Conservation (phyloP, 2,888 invertebrate species). For the Drosophila austrosaltans region DNA sequence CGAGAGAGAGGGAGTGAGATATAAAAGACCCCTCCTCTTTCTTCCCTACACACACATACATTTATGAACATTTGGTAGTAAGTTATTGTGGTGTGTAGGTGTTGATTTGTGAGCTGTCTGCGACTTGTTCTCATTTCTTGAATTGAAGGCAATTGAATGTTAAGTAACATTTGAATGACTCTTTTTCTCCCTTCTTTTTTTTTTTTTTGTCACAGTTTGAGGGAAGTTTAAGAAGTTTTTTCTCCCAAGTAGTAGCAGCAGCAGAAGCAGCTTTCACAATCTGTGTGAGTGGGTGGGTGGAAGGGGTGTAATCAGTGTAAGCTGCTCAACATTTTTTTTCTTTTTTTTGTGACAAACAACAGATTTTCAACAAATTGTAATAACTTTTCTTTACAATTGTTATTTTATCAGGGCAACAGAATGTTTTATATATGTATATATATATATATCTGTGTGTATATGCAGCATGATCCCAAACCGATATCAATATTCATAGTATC, state of each 20-base stretch:
- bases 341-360: background rate
- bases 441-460: background rate
- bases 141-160: slow-evolving; percentile 72
- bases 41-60: background rate
- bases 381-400: background rate
- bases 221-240: slow-evolving; percentile 1
- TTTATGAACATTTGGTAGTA: background rate
- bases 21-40: slow-evolving; percentile 9
- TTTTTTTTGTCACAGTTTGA: background rate
- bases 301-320: slow-evolving; percentile 67
- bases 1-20: slow-evolving; percentile 35
- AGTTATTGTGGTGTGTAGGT: slow-evolving; percentile 55
- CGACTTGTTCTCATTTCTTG: slow-evolving; percentile 24
- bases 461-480: background rate
- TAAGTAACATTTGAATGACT: slow-evolving; percentile 65
- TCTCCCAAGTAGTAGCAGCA: too few relatives aligned
- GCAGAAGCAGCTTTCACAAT: background rate
- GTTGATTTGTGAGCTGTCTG: slow-evolving; percentile 71
- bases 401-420: background rate
- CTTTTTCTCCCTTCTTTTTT: slow-evolving; percentile 31
- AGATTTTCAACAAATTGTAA: slow-evolving; percentile 5
- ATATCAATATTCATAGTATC: slow-evolving; percentile 1
- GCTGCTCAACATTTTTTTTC: slow-evolving; percentile 27
- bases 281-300: slow-evolving; percentile 7
- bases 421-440: background rate